A percentile compares a stretch with the other conserved stretches of the same genome.
phyloP scores from a whole-genome alignment of 2,113 vertebrate species.

The Tricholaema leucomelas region DNA sequence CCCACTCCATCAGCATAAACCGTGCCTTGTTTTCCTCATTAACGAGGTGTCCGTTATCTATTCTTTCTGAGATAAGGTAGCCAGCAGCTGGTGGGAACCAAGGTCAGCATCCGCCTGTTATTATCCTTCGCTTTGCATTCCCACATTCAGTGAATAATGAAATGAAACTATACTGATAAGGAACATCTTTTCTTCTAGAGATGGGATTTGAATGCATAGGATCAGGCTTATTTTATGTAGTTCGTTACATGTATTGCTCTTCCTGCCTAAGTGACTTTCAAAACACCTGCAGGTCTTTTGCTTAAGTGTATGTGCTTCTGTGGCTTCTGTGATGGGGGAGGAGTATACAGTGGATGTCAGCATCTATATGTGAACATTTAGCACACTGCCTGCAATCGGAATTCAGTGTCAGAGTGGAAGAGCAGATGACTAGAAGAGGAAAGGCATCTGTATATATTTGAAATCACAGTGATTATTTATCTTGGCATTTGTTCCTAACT shows the following conservation, averaged over 20 bases:
- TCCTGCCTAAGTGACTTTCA: not conserved
- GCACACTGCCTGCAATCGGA: constrained; percentile 1
- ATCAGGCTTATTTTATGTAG: not conserved
- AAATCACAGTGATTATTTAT: constrained; percentile 19
- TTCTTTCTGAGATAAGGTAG: too few relatives aligned
- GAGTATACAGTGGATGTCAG: not conserved
- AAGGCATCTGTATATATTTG: constrained; percentile 32
- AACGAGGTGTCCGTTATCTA: too few relatives aligned
- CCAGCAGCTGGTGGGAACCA: too few relatives aligned
- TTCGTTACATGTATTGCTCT: not conserved
- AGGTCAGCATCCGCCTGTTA: too few relatives aligned
- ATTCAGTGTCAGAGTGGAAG: not conserved
- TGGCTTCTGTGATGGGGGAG: not conserved
- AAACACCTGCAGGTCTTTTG: not conserved
- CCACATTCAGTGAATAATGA: not conserved
- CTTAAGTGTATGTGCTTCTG: rapidly evolving
- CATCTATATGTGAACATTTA: constrained; percentile 20
- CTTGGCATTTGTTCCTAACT: constrained; percentile 3
- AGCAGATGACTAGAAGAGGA: constrained; percentile 19
- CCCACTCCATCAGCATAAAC: too few relatives aligned
- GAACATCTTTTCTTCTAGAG: not conserved
- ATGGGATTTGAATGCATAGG: not conserved
- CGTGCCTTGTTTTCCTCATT: too few relatives aligned
- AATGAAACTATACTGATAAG: not conserved
- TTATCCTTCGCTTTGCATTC: too few relatives aligned